Evolutionary conservation across 2,113 vertebrate genomes (phyloP).

Genomic region (Epinephelus fuscoguttatus): DNA sequence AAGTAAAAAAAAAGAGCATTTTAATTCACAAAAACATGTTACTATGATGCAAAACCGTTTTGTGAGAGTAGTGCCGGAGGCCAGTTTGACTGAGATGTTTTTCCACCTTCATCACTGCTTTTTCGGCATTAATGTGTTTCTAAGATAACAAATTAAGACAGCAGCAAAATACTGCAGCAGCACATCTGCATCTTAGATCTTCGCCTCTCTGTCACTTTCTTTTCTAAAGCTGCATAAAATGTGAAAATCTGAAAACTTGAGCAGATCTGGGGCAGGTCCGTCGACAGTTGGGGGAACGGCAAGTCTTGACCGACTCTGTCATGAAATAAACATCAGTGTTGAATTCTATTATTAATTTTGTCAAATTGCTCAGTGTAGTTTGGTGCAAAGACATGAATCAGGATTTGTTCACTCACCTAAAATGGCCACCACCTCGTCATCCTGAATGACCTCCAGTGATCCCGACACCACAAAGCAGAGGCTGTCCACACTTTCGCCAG

Average conservation of each 20-base stretch:
- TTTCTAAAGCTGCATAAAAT: not conserved
- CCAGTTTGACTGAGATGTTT: slow-evolving; percentile 23
- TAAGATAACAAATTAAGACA: not conserved
- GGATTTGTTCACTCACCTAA: slow-evolving; percentile 87
- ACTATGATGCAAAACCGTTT: not conserved
- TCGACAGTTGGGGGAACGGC: not conserved
- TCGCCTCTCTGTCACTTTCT: not conserved
- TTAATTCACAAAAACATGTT: slow-evolving; percentile 11
- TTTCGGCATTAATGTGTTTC: not conserved
- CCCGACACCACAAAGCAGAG: slow-evolving; percentile 99
- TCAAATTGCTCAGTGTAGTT: not conserved
- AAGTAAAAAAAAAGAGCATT: slow-evolving; percentile 4
- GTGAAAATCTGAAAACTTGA: not conserved
- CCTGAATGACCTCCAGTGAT: slow-evolving; percentile 98
- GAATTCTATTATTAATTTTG: slow-evolving; percentile 12
- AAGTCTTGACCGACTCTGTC: not conserved
- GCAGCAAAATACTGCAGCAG: not conserved
- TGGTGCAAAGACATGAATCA: not conserved
- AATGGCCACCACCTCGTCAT: slow-evolving; percentile 98
- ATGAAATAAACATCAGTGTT: slow-evolving; percentile 32
- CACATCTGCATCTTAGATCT: not conserved
- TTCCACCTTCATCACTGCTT: not conserved
- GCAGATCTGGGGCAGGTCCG: slow-evolving; percentile 35
- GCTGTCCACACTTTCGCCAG: slow-evolving; percentile 97
- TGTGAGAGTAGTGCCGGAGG: not conserved